These are phyloP conservation scores for Cephus rjabovi DNA, from an alignment of 2,888 invertebrate species.

Conservation along the genomic window DNA sequence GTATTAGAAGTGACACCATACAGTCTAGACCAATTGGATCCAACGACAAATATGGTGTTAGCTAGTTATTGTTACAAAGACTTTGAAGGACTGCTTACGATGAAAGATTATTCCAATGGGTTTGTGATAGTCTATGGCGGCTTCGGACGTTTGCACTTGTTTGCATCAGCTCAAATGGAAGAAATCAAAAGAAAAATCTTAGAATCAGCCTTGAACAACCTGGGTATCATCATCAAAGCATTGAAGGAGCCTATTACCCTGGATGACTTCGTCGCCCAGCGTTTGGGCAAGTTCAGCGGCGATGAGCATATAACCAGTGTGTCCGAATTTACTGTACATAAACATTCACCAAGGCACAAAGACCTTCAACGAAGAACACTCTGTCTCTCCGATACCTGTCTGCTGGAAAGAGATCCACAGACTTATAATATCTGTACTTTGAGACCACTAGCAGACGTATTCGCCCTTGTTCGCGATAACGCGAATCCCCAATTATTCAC, in stretches of 20 bases:
- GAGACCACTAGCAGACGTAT: conserved; percentile 85
- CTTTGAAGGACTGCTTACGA: conserved; percentile 82
- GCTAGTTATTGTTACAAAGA: conserved; percentile 89
- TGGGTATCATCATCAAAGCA: conserved; percentile 87
- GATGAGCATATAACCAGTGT: conserved; percentile 97
- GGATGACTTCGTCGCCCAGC: conserved; percentile 87
- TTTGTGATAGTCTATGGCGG: conserved; percentile 93
- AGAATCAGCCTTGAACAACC: conserved; percentile 82
- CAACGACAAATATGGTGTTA: conserved; percentile 83
- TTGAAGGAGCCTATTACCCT: conserved; percentile 84
- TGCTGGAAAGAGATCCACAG: conserved; percentile 96
- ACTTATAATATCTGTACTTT: conserved; percentile 95
- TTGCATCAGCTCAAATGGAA: conserved; percentile 86
- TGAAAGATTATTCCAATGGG: conserved; percentile 91
- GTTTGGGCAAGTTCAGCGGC: conserved; percentile 91
- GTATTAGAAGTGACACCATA: conserved; percentile 92
- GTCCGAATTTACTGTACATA: conserved; percentile 96
- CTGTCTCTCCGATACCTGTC: conserved; percentile 94
- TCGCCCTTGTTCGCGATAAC: conserved; percentile 89
- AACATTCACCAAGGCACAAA: conserved; percentile 83
- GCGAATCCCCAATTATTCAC: conserved; percentile 93
- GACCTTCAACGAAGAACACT: conserved; percentile 90
- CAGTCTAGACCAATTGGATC: conserved; percentile 92
- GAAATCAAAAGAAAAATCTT: conserved; percentile 88
- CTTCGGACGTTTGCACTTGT: conserved; percentile 91